Conservation (phyloP, 2,113 vertebrate genomes). For the Oryzias woworae region DNA sequence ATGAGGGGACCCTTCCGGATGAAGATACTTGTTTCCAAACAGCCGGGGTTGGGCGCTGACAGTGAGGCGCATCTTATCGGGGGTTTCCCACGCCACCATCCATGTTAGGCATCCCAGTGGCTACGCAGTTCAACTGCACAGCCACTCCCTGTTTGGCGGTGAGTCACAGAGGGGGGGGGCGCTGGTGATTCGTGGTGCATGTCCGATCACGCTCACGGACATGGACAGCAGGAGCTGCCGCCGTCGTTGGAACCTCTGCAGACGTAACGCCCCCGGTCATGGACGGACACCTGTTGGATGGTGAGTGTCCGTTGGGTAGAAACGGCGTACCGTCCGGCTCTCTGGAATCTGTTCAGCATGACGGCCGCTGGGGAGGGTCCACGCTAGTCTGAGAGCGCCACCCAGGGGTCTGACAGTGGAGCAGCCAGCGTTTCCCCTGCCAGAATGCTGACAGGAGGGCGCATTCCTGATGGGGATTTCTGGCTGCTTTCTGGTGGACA, state of each 20-base stretch:
- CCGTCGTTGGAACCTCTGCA: constrained; percentile 80
- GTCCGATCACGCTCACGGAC: constrained; percentile 83
- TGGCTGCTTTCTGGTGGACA: constrained; percentile 80
- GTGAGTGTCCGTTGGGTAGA: constrained; percentile 82
- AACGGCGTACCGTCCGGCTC: constrained; percentile 81
- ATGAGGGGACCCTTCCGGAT: constrained; percentile 88
- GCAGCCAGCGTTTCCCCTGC: constrained; percentile 83
- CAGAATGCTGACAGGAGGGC: constrained; percentile 80
- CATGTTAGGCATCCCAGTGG: constrained; percentile 82
- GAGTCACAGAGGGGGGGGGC: constrained; percentile 81
- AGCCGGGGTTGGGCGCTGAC: constrained; percentile 81
- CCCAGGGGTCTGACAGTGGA: constrained; percentile 80
- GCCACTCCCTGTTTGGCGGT: constrained; percentile 82
- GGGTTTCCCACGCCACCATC: constrained; percentile 90
- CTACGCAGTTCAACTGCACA: constrained; percentile 84
- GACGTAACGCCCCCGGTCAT: constrained; percentile 86
- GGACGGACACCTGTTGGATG: constrained; percentile 81
- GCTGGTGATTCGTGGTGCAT: constrained; percentile 85
- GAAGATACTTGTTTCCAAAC: constrained; percentile 87
- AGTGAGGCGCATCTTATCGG: constrained; percentile 79
- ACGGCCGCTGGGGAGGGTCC: constrained; percentile 86
- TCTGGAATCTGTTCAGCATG: constrained; percentile 79
- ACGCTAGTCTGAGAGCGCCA: constrained; percentile 67
- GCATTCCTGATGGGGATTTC: constrained; percentile 77
- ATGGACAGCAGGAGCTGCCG: constrained; percentile 76